Conservation (phyloP, 2,888 invertebrate species). For the Meghimatium bilineatum region DNA sequence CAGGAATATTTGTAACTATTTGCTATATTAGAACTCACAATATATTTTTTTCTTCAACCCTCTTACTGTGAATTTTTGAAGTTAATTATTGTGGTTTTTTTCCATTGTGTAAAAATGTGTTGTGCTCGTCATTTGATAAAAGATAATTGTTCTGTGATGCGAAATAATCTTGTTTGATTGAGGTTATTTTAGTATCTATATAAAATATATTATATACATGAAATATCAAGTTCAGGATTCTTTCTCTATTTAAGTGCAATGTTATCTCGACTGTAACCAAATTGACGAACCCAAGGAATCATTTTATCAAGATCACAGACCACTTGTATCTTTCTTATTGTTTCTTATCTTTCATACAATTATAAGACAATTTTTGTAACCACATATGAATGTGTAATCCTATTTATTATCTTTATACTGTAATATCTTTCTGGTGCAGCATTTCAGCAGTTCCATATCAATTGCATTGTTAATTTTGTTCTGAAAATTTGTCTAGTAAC, state of each 20-base stretch:
- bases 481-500: background rate
- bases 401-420: background rate
- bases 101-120: background rate
- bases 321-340: background rate
- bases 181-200: background rate
- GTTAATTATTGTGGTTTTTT: background rate
- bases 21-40: background rate
- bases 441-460: background rate
- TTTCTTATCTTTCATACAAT: no score
- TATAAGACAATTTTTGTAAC: constrained; percentile 9
- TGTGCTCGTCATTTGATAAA: background rate
- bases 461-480: background rate
- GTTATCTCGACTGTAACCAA: background rate
- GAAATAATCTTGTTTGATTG: background rate
- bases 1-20: background rate
- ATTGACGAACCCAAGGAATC: background rate
- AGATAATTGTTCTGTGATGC: background rate
- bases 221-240: background rate
- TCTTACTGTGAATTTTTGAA: background rate
- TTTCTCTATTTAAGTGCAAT: constrained; percentile 11
- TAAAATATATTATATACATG: background rate
- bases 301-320: background rate
- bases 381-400: constrained; percentile 13
- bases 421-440: background rate
- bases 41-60: background rate